Base-by-base conservation (phyloP, 2,113 vertebrate genomes). In the Indicator maculatus region DNA sequence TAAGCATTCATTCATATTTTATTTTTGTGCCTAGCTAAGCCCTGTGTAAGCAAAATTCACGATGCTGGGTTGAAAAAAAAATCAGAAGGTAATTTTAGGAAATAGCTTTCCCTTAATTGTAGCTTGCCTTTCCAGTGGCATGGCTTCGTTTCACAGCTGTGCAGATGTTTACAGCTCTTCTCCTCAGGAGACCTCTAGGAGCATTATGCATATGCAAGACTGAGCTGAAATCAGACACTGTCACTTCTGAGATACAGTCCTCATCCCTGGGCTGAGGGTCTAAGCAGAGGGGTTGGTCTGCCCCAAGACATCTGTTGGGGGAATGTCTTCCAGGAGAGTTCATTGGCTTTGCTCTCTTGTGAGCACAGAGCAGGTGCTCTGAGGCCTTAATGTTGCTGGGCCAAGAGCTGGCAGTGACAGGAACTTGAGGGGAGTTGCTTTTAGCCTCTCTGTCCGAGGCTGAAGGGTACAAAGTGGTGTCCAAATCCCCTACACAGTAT, bases 31-130 rank as follows among this genome's bases (percentile, higher is more conserved):
- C 91, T 88, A 93, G 74, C 70, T 71, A 83, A 93, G 58, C 77
- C 78, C 71, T 85, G 63, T 56, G 38, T 72, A 69, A 95, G 93
- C 93, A 97, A 74, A 93, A 94, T 93, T 95, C 85, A 30, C 70
- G 86, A 90, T 83, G 56, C 85, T 96, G 87, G 66, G 64, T 95
- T 38, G 97, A 97, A 90, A 89, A 97, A 91, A 86, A 52, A 23
- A 50, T 26, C 81, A 91, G 85, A 94, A 93, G 93, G 89, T 95
- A 97, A 96, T 96, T 96, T 92, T 96, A 96, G 93, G 65, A 76
- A 84, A 86, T 86, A 87, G 88, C 77, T 96, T 30, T 76, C 63
- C 18, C 28, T 55, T 52, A 20, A 21, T 16, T 12, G 83, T 97
- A 87, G 74, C 95, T 96, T 96, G 92, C 89, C 53, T 72, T 95